Evolutionary conservation across 2,113 vertebrate species (phyloP), one percentile per base, ranked within the genome.

Genomic region (Hypanus sabinus): DNA sequence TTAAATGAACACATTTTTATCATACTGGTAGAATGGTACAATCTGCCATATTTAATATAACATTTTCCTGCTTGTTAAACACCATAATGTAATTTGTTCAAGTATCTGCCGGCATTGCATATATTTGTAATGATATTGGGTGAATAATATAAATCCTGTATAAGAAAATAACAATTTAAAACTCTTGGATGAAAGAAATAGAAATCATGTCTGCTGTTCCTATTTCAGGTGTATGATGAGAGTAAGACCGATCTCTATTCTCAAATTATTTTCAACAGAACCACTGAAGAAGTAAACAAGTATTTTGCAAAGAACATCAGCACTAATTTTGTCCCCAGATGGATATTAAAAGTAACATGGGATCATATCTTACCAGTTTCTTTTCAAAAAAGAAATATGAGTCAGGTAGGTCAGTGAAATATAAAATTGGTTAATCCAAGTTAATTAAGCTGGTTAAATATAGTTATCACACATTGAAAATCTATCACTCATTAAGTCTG

Each of bases 261-360:
- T 22, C 96, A 97, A 95, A 95, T 96, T 5, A 95, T 97, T 8
- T 97, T 97, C 94, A 97, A 97, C 94, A 97, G 97, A 36, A 97
- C 97, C 1, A 94, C 94, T 65, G 94, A 96, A 1, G 96, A 97
- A 33, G 96, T 97, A 93, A 96, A 96, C 90, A 95, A 94, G 94
- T 97, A 96, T 95, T 96, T 97, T 94, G 30, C 16, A 57, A 24
- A 85, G 88, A 96, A 70, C 38, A 94, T 83, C 3, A 96, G 90
- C 30, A 94, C 95, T 38, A 71, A 95, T 24, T 98, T 97, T 94
- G 96, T 87, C 7, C 97, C 97, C 0, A 81, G 90, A 68, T 98
- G 97, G 97, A 97, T 98, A 94, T 95, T 97, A 60, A 97, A 97
- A 95, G 96, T 98, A 94, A 98, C 97, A 36, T 98, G 97, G 97